Percentiles rank a stretch among this genome's conserved stretches.
Conservation (phyloP, 2,797 vertebrate species). For the Myotis vivesi region DNA sequence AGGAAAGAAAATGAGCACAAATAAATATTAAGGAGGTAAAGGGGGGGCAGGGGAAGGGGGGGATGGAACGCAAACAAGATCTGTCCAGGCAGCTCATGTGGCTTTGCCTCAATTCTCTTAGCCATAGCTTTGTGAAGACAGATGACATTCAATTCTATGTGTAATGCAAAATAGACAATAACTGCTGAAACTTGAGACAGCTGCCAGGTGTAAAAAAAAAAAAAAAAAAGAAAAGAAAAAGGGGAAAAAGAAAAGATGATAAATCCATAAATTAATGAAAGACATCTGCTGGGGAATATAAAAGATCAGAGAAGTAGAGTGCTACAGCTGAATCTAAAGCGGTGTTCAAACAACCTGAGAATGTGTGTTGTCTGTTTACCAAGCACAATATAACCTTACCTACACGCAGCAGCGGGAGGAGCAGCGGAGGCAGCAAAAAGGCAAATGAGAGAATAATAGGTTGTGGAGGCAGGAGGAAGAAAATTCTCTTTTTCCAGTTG, state of each 20-base stretch:
- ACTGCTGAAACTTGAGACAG: constrained; percentile 96
- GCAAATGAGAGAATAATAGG: constrained; percentile 71
- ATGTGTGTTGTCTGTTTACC: constrained; percentile 82
- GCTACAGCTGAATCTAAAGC: constrained; percentile 88
- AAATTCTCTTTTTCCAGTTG: background rate
- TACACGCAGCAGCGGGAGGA: constrained; percentile 64
- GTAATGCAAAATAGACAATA: constrained; percentile 92
- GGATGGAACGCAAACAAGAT: constrained; percentile 86
- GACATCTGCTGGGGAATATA: constrained; percentile 94
- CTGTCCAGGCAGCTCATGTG: constrained; percentile 86
- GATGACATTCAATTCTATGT: constrained; percentile 92
- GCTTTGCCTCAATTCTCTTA: constrained; percentile 86
- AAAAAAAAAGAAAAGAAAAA: constrained; percentile 85
- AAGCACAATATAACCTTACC: constrained; percentile 79
- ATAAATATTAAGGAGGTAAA: constrained; percentile 93
- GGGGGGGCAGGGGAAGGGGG: constrained; percentile 81
- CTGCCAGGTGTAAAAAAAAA: constrained; percentile 95
- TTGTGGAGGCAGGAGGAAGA: constrained; percentile 7
- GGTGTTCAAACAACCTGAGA: constrained; percentile 87
- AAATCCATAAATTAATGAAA: constrained; percentile 98
- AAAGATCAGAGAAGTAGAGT: constrained; percentile 92
- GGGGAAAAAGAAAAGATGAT: constrained; percentile 87
- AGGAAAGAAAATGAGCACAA: constrained; percentile 92
- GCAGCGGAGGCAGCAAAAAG: constrained; percentile 68
- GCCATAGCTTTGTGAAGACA: constrained; percentile 91